Percentiles rank a stretch among this genome's conserved stretches.
Evolutionary conservation across 2,888 invertebrate species (phyloP).

Genomic region (Zootermopsis nevadensis): DNA sequence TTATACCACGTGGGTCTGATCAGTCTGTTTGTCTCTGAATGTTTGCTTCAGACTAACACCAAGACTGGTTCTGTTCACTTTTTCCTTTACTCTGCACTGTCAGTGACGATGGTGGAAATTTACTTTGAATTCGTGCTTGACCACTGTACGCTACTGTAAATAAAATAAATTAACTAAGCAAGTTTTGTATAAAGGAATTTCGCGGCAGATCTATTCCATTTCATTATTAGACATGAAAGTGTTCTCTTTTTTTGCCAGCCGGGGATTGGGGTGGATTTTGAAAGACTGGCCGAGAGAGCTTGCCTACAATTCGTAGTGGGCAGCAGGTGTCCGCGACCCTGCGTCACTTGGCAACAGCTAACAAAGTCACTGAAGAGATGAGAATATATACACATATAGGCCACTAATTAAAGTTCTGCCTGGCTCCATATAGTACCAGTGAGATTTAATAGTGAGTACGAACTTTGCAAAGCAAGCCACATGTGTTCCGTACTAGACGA

Average conservation of each 20-base stretch:
- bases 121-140: background rate
- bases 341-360: slow-evolving; percentile 23
- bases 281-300: background rate
- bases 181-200: background rate
- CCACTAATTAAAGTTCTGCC: slow-evolving; percentile 10
- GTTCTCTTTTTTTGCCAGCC: background rate
- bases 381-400: background rate
- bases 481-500: slow-evolving; percentile 46
- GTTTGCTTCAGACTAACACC: background rate
- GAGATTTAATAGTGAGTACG: slow-evolving; percentile 28
- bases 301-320: background rate
- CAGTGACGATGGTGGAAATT: background rate
- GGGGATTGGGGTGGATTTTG: background rate
- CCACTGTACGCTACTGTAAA: background rate
- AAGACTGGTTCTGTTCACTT: too few relatives aligned
- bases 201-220: slow-evolving; percentile 18
- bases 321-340: slow-evolving; percentile 23
- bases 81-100: too few relatives aligned
- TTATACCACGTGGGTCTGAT: background rate
- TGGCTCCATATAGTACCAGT: slow-evolving; percentile 36
- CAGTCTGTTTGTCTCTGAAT: too few relatives aligned
- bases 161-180: background rate
- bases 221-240: slow-evolving; percentile 11
- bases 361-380: slow-evolving; percentile 25
- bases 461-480: slow-evolving; percentile 44